Evolutionary conservation across 2,113 vertebrate genomes (phyloP).

Genomic region (Alexandromys fortis): DNA sequence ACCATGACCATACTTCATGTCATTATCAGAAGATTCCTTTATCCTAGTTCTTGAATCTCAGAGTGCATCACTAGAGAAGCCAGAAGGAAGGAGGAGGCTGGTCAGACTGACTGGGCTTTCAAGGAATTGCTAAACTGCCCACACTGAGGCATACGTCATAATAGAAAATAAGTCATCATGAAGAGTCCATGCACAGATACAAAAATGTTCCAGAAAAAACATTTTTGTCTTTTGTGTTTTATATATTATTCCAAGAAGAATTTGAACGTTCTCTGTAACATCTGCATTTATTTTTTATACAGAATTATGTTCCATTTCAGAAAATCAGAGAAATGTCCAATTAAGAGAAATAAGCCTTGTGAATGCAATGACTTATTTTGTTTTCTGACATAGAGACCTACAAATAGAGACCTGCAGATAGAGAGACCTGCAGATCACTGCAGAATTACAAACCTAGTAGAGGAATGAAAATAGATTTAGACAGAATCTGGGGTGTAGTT

Average conservation of each 20-base stretch:
- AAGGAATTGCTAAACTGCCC: neutral
- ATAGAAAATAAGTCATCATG: neutral
- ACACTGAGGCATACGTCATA: no score
- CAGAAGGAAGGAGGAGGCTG: no score
- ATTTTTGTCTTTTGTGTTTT: neutral
- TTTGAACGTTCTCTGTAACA: neutral
- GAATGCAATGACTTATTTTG: neutral
- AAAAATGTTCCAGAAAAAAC: neutral
- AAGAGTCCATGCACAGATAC: neutral
- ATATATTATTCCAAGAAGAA: neutral
- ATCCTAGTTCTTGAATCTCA: neutral
- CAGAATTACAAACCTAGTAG: neutral
- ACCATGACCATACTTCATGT: neutral
- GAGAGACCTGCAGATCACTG: neutral
- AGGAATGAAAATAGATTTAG: neutral
- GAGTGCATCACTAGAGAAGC: neutral
- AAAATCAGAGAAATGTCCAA: neutral
- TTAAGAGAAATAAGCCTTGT: neutral
- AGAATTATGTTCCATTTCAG: constrained; percentile 6
- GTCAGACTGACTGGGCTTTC: neutral
- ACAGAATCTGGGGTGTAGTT: neutral
- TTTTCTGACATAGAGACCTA: neutral
- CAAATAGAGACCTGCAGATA: no score
- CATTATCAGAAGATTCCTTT: neutral
- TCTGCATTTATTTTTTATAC: neutral